Conservation (phyloP, 2,797 vertebrate species). For the Rhabdomys pumilio region DNA sequence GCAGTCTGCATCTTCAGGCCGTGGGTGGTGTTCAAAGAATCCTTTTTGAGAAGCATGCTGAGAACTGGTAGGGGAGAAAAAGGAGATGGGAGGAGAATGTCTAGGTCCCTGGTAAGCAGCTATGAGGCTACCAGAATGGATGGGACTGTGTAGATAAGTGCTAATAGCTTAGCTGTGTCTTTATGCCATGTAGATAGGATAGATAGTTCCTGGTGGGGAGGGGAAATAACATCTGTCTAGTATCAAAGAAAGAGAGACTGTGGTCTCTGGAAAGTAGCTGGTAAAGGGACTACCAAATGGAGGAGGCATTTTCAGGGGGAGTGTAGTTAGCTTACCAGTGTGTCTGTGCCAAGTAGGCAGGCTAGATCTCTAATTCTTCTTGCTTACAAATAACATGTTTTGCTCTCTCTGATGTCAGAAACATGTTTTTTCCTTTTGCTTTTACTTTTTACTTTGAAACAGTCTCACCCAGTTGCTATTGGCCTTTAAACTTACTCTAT, state of each 20-base stretch:
- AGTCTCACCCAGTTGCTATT: not conserved
- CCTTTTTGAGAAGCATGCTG: not conserved
- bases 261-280: not conserved
- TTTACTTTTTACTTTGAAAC: not conserved
- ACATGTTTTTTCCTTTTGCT: too few relatives aligned
- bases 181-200: not conserved
- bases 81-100: not conserved
- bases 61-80: not conserved
- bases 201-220: not conserved
- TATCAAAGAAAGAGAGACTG: not conserved
- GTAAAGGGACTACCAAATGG: too few relatives aligned
- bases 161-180: not conserved
- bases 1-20: not conserved
- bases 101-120: not conserved
- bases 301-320: not conserved
- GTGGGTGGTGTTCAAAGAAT: not conserved
- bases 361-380: not conserved
- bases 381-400: not conserved
- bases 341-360: not conserved
- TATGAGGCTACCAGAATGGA: not conserved
- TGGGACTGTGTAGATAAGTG: not conserved
- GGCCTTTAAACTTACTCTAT: not conserved
- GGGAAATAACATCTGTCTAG: not conserved
- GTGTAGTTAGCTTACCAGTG: not conserved
- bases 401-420: not conserved